Evolutionary conservation across 1,140 invertebrate genomes (phyloP), one percentile per base, ranked within the genome.

Genomic region (Aphaenogaster floridana): DNA sequence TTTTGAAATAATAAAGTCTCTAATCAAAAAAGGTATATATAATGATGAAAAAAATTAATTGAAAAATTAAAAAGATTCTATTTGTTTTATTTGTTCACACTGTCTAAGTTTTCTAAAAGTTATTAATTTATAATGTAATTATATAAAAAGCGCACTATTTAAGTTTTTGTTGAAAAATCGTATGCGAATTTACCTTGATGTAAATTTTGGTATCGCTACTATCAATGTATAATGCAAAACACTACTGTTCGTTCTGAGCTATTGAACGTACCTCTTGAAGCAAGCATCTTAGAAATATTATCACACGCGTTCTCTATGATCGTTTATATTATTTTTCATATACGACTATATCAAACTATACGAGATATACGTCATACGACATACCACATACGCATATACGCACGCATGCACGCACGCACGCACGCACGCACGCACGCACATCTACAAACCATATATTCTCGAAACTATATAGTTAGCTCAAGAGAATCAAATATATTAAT

Each of bases 291-390:
- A 79, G 34, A 48, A 80, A 54, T 80, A 80, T 80, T 80, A 80
- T 80, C 78, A 80, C 78, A 80, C 78, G 48, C 78, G 48, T 80
- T 68, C n/a, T 80, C n/a, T 80, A 69, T 69, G 36, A n/a, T 80
- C 48, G 9, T 68, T 80, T 66, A 11, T 80, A 80, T 68, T 80
- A 52, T 80, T 52, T 80, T 80, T 80, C 13, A n/a, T 80, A 80
- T 54, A 36, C 15, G 64, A 77, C 42, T n/a, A 61, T 66, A 50
- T 34, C 45, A 64, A 7, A 52, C 17, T 77, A 71, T 59, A 28
- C 6, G 21, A 77, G 48, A 48, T 45, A 34, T 77, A 66, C 9
- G 21, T 28, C 11, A 59, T 59, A 59, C 21, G 21, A 1, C n/a
- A 5, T 7, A 11, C 21, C 17, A 28, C 21, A 2, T 8, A 45